phyloP scores from a whole-genome alignment of 1,140 invertebrate genomes.

The Pectinophora gossypiella region DNA sequence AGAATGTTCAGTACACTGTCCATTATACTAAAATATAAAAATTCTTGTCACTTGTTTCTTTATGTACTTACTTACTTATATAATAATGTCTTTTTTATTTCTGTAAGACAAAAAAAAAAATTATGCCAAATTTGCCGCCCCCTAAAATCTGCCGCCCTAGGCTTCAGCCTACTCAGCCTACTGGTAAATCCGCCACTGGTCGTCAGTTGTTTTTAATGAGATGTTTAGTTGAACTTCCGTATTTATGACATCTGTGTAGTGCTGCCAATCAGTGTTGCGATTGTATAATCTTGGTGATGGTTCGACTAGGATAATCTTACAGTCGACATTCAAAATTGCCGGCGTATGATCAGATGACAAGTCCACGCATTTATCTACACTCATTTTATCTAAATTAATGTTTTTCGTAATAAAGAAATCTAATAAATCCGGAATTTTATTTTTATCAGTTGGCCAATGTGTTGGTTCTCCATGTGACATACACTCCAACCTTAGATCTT shows the following conservation, averaged over 20 bases:
- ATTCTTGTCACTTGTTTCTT: too few relatives aligned
- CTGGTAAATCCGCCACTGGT: too few relatives aligned
- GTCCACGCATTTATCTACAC: background rate
- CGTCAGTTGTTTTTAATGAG: background rate
- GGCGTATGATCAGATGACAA: slow-evolving; percentile 6
- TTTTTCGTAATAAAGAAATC: slow-evolving; percentile 8
- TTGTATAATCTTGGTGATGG: background rate
- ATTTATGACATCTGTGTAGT: background rate
- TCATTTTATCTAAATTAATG: background rate
- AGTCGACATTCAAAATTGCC: slow-evolving; percentile 4
- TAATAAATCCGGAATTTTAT: slow-evolving; percentile 8
- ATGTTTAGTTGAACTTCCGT: background rate
- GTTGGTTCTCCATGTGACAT: slow-evolving; percentile 3
- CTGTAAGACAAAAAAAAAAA: too few relatives aligned
- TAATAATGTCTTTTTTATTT: too few relatives aligned
- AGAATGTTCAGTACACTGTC: too few relatives aligned
- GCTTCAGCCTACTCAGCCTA: too few relatives aligned
- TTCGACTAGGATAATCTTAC: background rate
- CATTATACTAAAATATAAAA: too few relatives aligned
- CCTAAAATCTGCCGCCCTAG: too few relatives aligned
- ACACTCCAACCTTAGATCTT: background rate
- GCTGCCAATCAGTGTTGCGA: background rate
- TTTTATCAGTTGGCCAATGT: slow-evolving; percentile 7
- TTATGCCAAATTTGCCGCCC: too few relatives aligned
- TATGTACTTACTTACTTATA: too few relatives aligned